These are phyloP conservation scores for Lysandra bellargus DNA, from an alignment of 2,888 invertebrate genomes.

Conservation along the genomic window DNA sequence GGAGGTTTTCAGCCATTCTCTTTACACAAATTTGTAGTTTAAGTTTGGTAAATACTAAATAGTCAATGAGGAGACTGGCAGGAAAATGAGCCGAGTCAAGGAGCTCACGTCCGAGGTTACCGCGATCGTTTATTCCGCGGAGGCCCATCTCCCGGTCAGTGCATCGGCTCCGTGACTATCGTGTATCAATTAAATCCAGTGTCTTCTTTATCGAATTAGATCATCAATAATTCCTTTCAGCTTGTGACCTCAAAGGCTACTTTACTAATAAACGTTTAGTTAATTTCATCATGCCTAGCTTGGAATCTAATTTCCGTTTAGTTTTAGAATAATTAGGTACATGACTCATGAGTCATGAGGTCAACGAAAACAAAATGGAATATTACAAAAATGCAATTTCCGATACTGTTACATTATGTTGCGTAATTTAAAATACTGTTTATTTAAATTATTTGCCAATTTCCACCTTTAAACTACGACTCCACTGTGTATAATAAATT, in stretches of 20 bases:
- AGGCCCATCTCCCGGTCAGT: conserved; percentile 11
- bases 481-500: background rate
- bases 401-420: no score
- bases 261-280: background rate
- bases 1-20: background rate
- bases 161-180: conserved; percentile 9
- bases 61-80: background rate
- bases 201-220: conserved; percentile 11
- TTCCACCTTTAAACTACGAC: background rate
- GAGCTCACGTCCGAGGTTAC: conserved; percentile 14
- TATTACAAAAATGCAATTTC: no score
- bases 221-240: conserved; percentile 10
- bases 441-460: no score
- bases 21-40: background rate
- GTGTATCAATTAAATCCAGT: conserved; percentile 21
- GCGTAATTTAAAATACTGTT: no score
- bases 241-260: background rate
- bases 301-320: background rate
- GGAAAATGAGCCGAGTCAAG: background rate
- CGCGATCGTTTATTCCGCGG: background rate
- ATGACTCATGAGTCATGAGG: no score
- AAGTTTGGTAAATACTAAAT: background rate
- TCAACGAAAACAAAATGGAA: no score
- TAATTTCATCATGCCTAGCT: background rate
- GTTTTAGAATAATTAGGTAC: background rate